Evolutionary conservation across 2,888 invertebrate species (phyloP).

Genomic region (Cancer borealis): DNA sequence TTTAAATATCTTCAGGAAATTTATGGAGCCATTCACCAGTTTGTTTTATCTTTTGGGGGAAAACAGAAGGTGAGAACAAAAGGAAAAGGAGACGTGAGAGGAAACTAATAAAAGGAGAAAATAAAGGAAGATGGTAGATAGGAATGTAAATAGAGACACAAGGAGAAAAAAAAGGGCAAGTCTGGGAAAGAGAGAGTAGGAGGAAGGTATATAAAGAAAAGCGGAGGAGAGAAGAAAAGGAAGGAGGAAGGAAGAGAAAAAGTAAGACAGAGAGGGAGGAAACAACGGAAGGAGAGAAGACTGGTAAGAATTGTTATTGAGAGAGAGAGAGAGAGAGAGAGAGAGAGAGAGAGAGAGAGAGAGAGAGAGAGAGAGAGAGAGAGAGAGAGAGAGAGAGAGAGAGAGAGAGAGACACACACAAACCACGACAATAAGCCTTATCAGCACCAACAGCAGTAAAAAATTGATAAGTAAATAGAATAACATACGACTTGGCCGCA

Average conservation of each 20-base stretch:
- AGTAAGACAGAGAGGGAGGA: neutral
- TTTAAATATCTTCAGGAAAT: neutral
- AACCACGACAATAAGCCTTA: neutral
- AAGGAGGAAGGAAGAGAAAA: too few species aligned
- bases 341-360: slow-evolving; percentile 17
- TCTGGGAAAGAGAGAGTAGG: neutral
- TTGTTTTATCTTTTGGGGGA: neutral
- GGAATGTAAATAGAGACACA: neutral
- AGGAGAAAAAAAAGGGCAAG: neutral
- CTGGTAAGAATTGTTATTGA: neutral
- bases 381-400: neutral
- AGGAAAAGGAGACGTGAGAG: neutral
- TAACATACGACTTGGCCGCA: neutral
- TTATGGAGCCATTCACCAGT: neutral
- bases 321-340: slow-evolving; percentile 21
- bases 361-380: slow-evolving; percentile 5
- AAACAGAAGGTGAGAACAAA: neutral
- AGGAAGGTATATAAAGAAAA: neutral
- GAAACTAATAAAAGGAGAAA: too few species aligned
- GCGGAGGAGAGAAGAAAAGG: neutral
- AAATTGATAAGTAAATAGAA: neutral
- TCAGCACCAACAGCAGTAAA: neutral
- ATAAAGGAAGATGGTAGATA: too few species aligned
- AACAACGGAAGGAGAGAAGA: too few species aligned
- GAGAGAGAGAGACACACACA: slow-evolving; percentile 25